Percentiles rank a stretch among this genome's conserved stretches.
Evolutionary conservation across 2,797 vertebrate species (phyloP).

Genomic region (Fundulus diaphanus): DNA sequence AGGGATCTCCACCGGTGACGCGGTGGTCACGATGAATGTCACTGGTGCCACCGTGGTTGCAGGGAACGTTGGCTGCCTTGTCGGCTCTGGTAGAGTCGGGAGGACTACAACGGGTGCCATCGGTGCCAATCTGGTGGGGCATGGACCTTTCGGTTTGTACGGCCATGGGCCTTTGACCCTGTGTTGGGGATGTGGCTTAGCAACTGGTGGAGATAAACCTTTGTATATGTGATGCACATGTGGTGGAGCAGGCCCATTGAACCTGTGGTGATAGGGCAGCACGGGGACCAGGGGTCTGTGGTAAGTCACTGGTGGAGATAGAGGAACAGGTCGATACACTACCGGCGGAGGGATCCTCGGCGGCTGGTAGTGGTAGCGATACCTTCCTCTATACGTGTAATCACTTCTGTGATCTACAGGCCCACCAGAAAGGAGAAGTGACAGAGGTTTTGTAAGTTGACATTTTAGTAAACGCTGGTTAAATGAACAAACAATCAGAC

Average conservation of each 20-base stretch:
- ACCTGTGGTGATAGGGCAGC: conserved; percentile 61
- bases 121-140: conserved; percentile 43
- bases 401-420: conserved; percentile 79
- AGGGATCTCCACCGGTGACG: conserved; percentile 54
- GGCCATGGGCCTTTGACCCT: conserved; percentile 49
- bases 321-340: conserved; percentile 68
- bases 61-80: conserved; percentile 45
- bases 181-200: conserved; percentile 50
- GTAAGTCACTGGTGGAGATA: conserved; percentile 71
- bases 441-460: conserved; percentile 58
- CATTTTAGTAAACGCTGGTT: conserved; percentile 21
- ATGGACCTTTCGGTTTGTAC: conserved; percentile 62
- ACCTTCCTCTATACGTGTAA: conserved; percentile 81
- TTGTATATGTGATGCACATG: conserved; percentile 60
- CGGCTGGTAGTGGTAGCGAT: conserved; percentile 79
- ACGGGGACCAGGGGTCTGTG: conserved; percentile 62
- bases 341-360: conserved; percentile 74
- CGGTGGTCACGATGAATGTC: conserved; percentile 55
- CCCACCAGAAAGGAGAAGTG: conserved; percentile 78
- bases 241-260: conserved; percentile 59
- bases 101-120: conserved; percentile 40
- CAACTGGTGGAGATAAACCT: conserved; percentile 58
- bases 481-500: conserved; percentile 29
- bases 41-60: conserved; percentile 35
- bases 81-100: conserved; percentile 39